Evolutionary conservation across 2,888 invertebrate genomes (phyloP), one percentile per base, ranked within the genome.

Genomic region (Tanytarsus gracilentus): DNA sequence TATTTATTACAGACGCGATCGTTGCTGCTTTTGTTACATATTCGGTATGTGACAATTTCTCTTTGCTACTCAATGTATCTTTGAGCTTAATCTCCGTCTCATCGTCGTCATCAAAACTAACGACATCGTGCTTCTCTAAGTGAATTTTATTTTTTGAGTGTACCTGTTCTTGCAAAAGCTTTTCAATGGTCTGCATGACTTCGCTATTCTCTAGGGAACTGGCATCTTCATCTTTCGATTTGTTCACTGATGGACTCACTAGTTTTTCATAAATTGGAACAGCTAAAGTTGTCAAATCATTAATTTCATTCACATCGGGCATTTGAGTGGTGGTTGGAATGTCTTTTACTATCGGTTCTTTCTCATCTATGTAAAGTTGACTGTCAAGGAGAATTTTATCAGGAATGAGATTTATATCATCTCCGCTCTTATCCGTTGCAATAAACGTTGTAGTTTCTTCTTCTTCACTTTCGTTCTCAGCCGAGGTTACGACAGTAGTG

Each of bases 11-110:
- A 14, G 74, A 74, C 8, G 74, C 74, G 0, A 73, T 68, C 0
- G 74, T 74, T 2, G 74, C 74, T 16, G 72, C 72, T 62, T 73
- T 72, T 2, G 69, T 33, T 16, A 44, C 36, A 21, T 25, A 55
- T 23, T 55, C 30, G 6, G 58, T 14, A 5, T 58, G 53, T 25
- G 53, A 25, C 6, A 55, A 8, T n/a, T 36, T 58, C 23, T 58
- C 48, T 16, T 58, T 56, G 14, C 26, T 68, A 68, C 3, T 70
- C 68, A 27, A 64, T 65, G 36, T 0, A 69, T 62, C 39, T 68
- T 63, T 49, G 68, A 66, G 62, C 69, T 59, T 49, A 9, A 50
- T 50, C 50, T 60, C 50, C 4, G 50, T 60, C 36, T 60, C 50
- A 39, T 60, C 49, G 11, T 60, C 60, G 21, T 60, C 50, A 36